Conservation (phyloP, 2,113 vertebrate genomes). For the Nerophis ophidion region DNA sequence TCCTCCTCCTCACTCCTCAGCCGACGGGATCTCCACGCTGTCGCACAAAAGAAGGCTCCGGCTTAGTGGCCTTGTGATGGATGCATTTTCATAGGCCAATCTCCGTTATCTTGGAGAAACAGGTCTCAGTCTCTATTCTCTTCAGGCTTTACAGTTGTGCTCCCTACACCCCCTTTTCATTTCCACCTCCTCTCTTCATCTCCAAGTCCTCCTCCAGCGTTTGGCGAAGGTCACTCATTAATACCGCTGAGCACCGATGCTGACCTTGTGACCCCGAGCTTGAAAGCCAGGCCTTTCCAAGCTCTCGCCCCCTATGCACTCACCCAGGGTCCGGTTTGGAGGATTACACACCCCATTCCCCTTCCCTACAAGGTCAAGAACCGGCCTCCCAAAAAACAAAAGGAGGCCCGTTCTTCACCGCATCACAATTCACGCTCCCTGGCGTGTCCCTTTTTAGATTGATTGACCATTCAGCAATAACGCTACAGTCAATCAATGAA, state of each 20-base stretch:
- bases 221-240: slow-evolving; percentile 77
- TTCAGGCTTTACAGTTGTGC: slow-evolving; percentile 64
- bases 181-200: slow-evolving; percentile 31
- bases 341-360: slow-evolving; percentile 19
- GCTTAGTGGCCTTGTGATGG: slow-evolving; percentile 75
- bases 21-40: slow-evolving; percentile 36
- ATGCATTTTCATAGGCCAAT: slow-evolving; percentile 76
- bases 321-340: slow-evolving; percentile 34
- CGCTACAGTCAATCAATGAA: slow-evolving; percentile 68
- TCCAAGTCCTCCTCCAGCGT: slow-evolving; percentile 46
- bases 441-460: slow-evolving; percentile 49
- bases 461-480: slow-evolving; percentile 62
- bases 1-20: slow-evolving; percentile 33
- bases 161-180: slow-evolving; percentile 38
- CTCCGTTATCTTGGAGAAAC: slow-evolving; percentile 76
- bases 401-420: slow-evolving; percentile 43
- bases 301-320: slow-evolving; percentile 38
- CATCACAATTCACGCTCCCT: slow-evolving; percentile 48
- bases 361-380: slow-evolving; percentile 69
- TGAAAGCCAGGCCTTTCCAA: slow-evolving; percentile 59
- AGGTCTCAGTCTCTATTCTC: slow-evolving; percentile 72
- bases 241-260: slow-evolving; percentile 69
- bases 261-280: slow-evolving; percentile 64
- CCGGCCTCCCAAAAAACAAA: slow-evolving; percentile 59
- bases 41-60: slow-evolving; percentile 64